Percentiles rank a stretch among this genome's conserved stretches.
phyloP scores from a whole-genome alignment of 2,797 vertebrate species.

The Catharus ustulatus region DNA sequence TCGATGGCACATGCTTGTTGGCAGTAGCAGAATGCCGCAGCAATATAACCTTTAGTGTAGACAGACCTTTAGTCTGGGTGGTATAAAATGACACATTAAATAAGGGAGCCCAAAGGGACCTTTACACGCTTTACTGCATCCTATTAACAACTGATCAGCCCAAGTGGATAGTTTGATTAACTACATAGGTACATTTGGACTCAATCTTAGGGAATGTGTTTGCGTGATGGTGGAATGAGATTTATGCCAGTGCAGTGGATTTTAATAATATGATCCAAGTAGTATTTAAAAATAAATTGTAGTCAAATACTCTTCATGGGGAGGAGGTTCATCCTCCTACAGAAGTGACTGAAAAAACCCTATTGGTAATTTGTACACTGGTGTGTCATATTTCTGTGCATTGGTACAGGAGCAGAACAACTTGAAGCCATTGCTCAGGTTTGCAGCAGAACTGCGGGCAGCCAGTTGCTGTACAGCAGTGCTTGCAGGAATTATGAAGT shows the following conservation, averaged over 20 bases:
- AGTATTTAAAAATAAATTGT: conserved; percentile 34
- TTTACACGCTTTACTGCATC: conserved; percentile 22
- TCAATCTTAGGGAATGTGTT: background rate
- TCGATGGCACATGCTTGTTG: conserved; percentile 58
- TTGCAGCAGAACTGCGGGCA: conserved; percentile 51
- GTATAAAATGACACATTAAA: background rate
- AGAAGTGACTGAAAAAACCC: background rate
- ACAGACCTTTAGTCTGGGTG: background rate
- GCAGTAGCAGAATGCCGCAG: conserved; percentile 59
- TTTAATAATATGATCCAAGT: conserved; percentile 1
- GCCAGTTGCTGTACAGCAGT: background rate
- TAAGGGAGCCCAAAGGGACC: conserved; percentile 52
- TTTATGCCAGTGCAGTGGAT: background rate
- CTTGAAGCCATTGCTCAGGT: conserved; percentile 38
- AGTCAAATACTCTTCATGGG: background rate
- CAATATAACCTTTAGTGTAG: background rate
- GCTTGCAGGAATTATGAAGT: conserved; percentile 8
- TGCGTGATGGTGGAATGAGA: conserved; percentile 1
- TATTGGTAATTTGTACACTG: conserved; percentile 1
- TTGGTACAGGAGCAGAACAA: conserved; percentile 6
- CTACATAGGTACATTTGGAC: background rate
- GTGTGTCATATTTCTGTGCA: conserved; percentile 29
- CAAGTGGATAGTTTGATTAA: conserved; percentile 18
- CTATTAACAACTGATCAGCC: background rate
- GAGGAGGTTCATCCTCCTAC: background rate